Evolutionary conservation across 2,113 vertebrate genomes (phyloP), one percentile per base, ranked within the genome.

Genomic region (Heterocephalus glaber): DNA sequence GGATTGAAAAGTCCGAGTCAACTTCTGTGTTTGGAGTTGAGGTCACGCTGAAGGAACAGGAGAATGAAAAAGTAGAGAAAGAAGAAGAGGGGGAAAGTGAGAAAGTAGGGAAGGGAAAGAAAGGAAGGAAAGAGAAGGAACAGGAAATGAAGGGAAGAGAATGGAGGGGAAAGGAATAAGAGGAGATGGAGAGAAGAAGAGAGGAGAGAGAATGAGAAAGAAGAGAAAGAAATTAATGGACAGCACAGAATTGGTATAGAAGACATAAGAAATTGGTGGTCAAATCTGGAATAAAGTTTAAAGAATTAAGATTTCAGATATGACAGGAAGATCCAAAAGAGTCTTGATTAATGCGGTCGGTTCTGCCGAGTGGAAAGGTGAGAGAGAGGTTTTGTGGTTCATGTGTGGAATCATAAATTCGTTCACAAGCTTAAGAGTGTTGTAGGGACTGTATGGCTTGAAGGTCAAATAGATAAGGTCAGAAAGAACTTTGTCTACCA

Each of bases 401-500:
- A 1, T 65, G 26, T 0, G 0, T 30, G 63, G 30, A 9, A 4
- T 22, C 11, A 7, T 11, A 74, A 2, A 20, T 7, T 2, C 19
- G 13, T 41, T 16, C 38, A 14, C 12, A 13, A 33, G 28, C 20
- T 35, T 6, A 28, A 1, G 81, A 20, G 17, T 72, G 7, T 6
- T 5, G 30, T 0, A 4, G 33, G 8, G 8, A 20, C 4, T 35
- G 17, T 1, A 44, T 22, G 56, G 2, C 16, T 30, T n/a, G 47
- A 47, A 47, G 11, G n/a, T 54, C 66, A 35, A 35, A 3, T 8
- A 20, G 33, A 4, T 24, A 66, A 41, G 54, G 70, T 41, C 54
- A 52, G 52, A 88, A 63, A 54, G 12, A 20, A 28, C 10, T 6
- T 2, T 26, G 2, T 4, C 33, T 0, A 56, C 0, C n/a, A n/a